Evolutionary conservation across 2,888 invertebrate genomes (phyloP).

Genomic region (Baccha elongata): DNA sequence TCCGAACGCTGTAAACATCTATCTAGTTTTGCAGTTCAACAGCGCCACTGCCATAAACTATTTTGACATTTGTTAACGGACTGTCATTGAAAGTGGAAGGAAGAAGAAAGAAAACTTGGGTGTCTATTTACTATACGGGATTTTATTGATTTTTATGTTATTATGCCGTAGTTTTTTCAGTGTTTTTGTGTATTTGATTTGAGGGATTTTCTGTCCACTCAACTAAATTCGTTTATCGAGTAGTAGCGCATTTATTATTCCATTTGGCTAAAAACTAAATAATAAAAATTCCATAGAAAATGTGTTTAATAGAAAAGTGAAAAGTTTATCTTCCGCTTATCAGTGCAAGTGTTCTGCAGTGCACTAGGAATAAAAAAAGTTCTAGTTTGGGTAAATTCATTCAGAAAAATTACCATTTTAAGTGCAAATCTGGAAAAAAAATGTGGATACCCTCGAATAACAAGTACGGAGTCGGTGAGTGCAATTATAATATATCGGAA

Average conservation of each 20-base stretch:
- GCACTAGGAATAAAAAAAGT: slow-evolving; percentile 6
- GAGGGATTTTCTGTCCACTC: not conserved
- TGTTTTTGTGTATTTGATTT: slow-evolving; percentile 45
- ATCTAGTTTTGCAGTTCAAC: slow-evolving; percentile 33
- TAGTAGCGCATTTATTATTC: not conserved
- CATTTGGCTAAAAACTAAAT: not conserved
- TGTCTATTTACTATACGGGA: slow-evolving; percentile 63
- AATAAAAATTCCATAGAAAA: slow-evolving; percentile 23
- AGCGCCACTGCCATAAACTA: not conserved
- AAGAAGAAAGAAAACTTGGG: slow-evolving; percentile 9
- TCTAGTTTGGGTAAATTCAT: slow-evolving; percentile 19
- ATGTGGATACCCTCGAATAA: slow-evolving; percentile 83
- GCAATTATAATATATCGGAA: not conserved
- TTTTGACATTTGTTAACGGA: slow-evolving; percentile 65
- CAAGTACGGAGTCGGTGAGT: slow-evolving; percentile 83
- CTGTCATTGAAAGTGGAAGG: slow-evolving; percentile 54
- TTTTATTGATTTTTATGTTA: slow-evolving; percentile 70
- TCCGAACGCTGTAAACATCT: not conserved
- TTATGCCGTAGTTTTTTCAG: slow-evolving; percentile 64
- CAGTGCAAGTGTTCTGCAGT: slow-evolving; percentile 42
- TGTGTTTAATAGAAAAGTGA: slow-evolving; percentile 36
- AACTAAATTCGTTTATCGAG: slow-evolving; percentile 11
- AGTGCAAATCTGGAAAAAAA: slow-evolving; percentile 51
- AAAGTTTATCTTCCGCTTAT: slow-evolving; percentile 44
- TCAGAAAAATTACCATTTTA: slow-evolving; percentile 17